Conservation (phyloP, 2,888 invertebrate species). For the Agrenia bidenticulata region DNA sequence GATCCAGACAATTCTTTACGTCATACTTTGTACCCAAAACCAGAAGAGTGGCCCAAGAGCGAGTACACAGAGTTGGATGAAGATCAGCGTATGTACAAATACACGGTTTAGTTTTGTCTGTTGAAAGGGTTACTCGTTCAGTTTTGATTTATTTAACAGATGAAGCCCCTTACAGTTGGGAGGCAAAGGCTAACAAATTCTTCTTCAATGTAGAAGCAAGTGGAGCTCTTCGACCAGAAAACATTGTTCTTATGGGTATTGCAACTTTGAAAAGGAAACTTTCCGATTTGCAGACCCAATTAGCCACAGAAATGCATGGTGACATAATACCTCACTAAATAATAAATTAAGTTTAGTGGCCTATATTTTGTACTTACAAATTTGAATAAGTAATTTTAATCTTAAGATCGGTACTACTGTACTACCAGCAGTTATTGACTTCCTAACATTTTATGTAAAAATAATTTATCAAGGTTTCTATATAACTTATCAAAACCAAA, state of each 20-base stretch:
- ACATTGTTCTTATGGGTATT: constrained; percentile 93
- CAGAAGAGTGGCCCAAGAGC: constrained; percentile 99
- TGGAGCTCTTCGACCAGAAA: constrained; percentile 92
- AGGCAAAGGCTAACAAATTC: constrained; percentile 94
- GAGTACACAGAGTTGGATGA: constrained; percentile 93
- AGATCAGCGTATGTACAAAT: constrained; percentile 71
- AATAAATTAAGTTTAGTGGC: constrained; percentile 23
- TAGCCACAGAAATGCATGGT: constrained; percentile 81
- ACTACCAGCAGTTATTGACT: too few relatives aligned
- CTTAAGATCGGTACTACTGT: too few relatives aligned
- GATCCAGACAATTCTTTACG: constrained; percentile 97
- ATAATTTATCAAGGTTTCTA: too few relatives aligned
- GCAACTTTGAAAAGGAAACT: constrained; percentile 91
- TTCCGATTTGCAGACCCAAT: constrained; percentile 88
- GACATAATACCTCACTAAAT: constrained; percentile 66
- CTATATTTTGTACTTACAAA: too few relatives aligned
- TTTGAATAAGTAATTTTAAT: too few relatives aligned
- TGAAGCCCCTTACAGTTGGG: constrained; percentile 92
- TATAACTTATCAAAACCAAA: neutral
- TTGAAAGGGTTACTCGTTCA: too few relatives aligned
- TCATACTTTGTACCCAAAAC: constrained; percentile 92
- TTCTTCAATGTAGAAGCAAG: constrained; percentile 95
- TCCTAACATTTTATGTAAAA: neutral
- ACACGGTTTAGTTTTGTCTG: constrained; percentile 43
- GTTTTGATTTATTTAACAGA: constrained; percentile 59